A percentile compares a stretch with the other conserved stretches of the same genome.
These are phyloP conservation scores for Tokudaia tokunoshimensis DNA, from an alignment of 2,797 vertebrate genomes.

Conservation along the genomic window DNA sequence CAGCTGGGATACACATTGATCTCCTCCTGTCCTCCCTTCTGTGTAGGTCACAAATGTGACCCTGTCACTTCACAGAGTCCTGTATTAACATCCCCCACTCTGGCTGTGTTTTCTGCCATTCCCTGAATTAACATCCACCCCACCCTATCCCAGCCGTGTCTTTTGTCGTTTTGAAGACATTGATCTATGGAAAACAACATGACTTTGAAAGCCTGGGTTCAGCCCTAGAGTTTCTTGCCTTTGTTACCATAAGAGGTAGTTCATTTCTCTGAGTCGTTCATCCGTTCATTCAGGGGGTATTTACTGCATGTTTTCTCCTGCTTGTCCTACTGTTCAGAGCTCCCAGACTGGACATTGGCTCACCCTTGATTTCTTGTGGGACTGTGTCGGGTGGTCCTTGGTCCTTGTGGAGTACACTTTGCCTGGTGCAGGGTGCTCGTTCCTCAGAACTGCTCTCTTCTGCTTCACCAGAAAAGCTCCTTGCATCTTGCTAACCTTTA, in stretches of 20 bases:
- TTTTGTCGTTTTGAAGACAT: neutral
- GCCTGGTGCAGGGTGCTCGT: neutral
- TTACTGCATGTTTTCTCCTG: neutral
- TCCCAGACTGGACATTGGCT: neutral
- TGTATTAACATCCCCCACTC: neutral
- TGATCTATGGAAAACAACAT: neutral
- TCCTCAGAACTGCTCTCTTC: neutral
- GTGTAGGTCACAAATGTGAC: neutral
- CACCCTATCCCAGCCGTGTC: neutral
- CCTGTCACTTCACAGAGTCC: neutral
- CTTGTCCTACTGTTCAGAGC: neutral
- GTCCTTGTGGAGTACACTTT: neutral
- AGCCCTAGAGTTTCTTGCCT: neutral
- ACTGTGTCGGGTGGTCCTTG: neutral
- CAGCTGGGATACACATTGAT: neutral
- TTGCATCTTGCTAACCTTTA: neutral
- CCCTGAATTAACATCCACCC: too few species aligned
- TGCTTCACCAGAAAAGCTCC: neutral
- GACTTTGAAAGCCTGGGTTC: neutral
- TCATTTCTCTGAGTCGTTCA: neutral
- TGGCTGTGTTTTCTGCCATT: neutral
- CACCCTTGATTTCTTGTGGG: neutral
- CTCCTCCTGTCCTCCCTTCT: neutral
- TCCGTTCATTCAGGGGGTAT: neutral
- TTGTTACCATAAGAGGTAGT: neutral